Evolutionary conservation across 1,140 invertebrate species (phyloP).

Genomic region (Eupeodes corollae): DNA sequence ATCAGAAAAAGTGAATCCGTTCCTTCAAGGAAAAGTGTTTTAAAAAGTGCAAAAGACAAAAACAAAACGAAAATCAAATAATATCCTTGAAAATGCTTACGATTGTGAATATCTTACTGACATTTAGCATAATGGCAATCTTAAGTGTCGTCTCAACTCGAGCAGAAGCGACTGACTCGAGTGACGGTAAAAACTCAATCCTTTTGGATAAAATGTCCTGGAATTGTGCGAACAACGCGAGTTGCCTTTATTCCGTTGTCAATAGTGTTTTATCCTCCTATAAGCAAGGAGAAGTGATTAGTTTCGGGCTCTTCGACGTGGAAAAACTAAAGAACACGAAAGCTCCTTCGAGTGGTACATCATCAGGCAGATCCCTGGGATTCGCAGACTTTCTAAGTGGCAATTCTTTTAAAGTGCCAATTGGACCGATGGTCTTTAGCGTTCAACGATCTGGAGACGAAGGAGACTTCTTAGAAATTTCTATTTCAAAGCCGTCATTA

Average conservation of each 20-base stretch:
- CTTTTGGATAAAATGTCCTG: slow-evolving; percentile 29
- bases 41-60: no score
- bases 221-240: slow-evolving; percentile 36
- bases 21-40: no score
- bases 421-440: slow-evolving; percentile 35
- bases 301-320: slow-evolving; percentile 31
- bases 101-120: no score
- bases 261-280: slow-evolving; percentile 26
- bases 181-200: slow-evolving; percentile 15
- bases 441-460: slow-evolving; percentile 34
- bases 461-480: slow-evolving; percentile 33
- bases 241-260: slow-evolving; percentile 23
- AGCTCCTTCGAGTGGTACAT: background rate
- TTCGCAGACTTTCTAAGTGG: slow-evolving; percentile 32
- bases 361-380: slow-evolving; percentile 19
- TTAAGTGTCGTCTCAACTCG: no score
- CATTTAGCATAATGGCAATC: no score
- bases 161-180: no score
- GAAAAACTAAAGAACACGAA: slow-evolving; percentile 11
- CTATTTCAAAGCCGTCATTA: slow-evolving; percentile 21
- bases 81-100: no score
- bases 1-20: no score
- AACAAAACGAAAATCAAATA: no score
- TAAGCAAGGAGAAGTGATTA: slow-evolving; percentile 26
- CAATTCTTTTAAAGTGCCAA: slow-evolving; percentile 30